Conservation (phyloP, 37 sponge, comb jelly and placozoan species). For the Chondrosia reniformis region DNA sequence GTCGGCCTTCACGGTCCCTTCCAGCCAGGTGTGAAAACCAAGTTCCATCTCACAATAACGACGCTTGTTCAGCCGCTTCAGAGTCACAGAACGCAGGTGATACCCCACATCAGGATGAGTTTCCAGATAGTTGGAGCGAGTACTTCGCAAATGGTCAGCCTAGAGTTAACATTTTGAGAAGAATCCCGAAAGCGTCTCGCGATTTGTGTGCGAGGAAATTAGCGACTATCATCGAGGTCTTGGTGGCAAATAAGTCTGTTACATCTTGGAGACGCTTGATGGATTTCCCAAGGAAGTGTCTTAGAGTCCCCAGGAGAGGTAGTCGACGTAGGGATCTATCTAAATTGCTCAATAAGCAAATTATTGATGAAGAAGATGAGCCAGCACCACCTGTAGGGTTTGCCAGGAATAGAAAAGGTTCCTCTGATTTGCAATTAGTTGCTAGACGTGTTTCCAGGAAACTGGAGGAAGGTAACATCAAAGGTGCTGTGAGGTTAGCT, state of each 20-base stretch:
- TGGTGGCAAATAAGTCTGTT: neutral
- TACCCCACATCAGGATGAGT: neutral
- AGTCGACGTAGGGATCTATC: neutral
- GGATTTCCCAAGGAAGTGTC: neutral
- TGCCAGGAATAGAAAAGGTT: neutral
- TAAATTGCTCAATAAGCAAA: neutral
- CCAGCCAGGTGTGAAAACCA: neutral
- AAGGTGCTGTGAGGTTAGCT: constrained; percentile 1
- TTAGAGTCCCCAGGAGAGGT: neutral
- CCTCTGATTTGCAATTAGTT: neutral
- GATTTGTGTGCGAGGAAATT: neutral
- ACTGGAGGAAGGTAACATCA: constrained; percentile 14
- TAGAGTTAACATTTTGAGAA: neutral
- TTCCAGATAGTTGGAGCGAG: neutral
- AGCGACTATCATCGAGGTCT: neutral
- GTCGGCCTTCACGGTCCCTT: constrained; percentile 3
- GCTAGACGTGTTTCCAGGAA: neutral
- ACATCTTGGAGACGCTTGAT: neutral
- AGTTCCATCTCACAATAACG: neutral
- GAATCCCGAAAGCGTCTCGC: neutral
- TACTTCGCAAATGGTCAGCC: neutral
- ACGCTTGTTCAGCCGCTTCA: neutral
- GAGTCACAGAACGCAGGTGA: neutral
- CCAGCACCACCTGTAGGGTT: neutral
- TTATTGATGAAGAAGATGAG: neutral